Conservation (phyloP, 2,113 vertebrate genomes). For the Cyphomyrus discorhynchus region DNA sequence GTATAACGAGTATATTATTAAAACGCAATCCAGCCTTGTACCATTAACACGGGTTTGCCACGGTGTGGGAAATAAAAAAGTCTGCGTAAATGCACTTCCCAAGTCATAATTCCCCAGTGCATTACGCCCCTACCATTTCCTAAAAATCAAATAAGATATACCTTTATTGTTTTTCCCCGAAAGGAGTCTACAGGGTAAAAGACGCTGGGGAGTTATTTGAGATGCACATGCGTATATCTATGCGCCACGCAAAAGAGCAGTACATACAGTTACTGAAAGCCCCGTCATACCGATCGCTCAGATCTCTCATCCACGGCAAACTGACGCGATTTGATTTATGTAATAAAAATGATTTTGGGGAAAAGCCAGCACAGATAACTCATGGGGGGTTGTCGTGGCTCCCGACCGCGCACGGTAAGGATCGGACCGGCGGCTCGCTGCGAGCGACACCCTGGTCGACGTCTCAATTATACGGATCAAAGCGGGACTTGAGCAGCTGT, state of each 20-base stretch:
- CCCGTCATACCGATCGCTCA: neutral
- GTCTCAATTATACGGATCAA: slow-evolving; percentile 8
- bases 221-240: neutral
- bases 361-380: neutral
- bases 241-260: neutral
- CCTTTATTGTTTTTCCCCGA: neutral
- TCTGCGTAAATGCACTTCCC: neutral
- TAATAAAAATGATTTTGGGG: neutral
- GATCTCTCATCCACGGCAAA: neutral
- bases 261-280: neutral
- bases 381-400: neutral
- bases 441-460: neutral
- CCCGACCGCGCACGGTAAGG: neutral
- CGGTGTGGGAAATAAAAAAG: neutral
- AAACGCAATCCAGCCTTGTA: neutral
- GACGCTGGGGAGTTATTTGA: neutral
- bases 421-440: neutral
- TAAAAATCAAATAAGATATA: neutral
- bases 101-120: neutral
- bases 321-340: neutral
- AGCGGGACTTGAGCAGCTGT: neutral
- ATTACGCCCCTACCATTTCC: neutral
- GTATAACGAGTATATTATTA: neutral
- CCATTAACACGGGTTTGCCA: neutral
- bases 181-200: neutral